Conservation (phyloP, 2,888 invertebrate genomes). For the Ctenicera cuprea region DNA sequence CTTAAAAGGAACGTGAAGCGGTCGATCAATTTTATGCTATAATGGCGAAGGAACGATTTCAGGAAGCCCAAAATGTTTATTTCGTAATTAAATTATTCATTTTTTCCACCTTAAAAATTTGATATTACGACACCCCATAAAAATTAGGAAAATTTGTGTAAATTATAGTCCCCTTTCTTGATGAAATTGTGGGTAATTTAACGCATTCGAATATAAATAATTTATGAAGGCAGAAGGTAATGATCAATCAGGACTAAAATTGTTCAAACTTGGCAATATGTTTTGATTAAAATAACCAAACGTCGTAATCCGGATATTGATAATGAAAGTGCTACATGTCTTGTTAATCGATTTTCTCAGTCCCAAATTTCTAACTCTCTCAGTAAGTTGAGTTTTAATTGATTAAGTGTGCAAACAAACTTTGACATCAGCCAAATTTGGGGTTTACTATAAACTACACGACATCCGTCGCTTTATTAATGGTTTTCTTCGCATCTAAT, state of each 20-base stretch:
- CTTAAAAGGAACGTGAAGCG: slow-evolving; percentile 1
- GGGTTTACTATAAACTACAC: slow-evolving; percentile 12
- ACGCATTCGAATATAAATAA: no score
- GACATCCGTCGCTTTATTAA: not conserved
- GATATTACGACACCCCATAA: slow-evolving; percentile 25
- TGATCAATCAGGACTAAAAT: no score
- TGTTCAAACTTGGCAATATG: no score
- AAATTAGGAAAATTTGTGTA: not conserved
- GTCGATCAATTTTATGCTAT: slow-evolving; percentile 10
- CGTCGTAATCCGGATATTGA: not conserved
- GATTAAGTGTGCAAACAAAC: slow-evolving; percentile 28
- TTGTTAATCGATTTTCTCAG: slow-evolving; percentile 3
- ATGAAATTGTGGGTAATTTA: no score
- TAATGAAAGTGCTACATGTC: slow-evolving; percentile 17
- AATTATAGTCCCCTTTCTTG: no score
- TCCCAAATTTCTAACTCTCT: slow-evolving; percentile 10
- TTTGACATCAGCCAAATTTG: slow-evolving; percentile 27
- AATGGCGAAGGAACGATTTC: not conserved
- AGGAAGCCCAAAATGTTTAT: not conserved
- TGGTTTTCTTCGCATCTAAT: not conserved
- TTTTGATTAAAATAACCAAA: not conserved
- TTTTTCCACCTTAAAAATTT: not conserved
- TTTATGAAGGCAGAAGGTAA: no score
- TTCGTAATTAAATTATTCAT: slow-evolving; percentile 18
- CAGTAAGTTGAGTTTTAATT: slow-evolving; percentile 17